phyloP scores from a whole-genome alignment of 2,888 invertebrate species.

The Eupithecia vulgata region DNA sequence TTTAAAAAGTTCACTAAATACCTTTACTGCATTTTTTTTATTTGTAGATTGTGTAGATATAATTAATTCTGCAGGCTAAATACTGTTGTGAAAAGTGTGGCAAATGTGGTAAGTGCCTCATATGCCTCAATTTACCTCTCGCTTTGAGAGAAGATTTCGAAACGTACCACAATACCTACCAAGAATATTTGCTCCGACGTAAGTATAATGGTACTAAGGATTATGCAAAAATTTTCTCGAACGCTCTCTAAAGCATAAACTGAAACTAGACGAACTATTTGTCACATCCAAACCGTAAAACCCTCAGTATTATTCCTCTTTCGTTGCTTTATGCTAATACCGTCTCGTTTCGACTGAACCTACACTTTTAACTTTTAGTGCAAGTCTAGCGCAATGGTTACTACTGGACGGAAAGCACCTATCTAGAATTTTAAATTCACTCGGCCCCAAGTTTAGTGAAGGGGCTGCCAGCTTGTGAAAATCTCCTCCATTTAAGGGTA shows the following conservation, averaged over 20 bases:
- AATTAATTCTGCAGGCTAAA: background rate
- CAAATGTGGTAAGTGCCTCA: background rate
- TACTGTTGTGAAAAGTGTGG: too few relatives aligned
- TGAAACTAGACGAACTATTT: constrained; percentile 43
- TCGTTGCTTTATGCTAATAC: constrained; percentile 46
- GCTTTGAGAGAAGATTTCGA: background rate
- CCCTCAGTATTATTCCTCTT: constrained; percentile 44
- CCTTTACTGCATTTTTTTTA: too few relatives aligned
- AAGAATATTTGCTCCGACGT: background rate
- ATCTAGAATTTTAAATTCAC: constrained; percentile 56
- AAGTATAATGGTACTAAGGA: constrained; percentile 2
- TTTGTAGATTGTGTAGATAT: too few relatives aligned
- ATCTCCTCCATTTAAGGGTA: constrained; percentile 20
- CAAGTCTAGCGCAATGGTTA: constrained; percentile 47
- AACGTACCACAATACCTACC: constrained; percentile 3
- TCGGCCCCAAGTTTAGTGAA: constrained; percentile 46
- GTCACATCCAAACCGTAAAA: constrained; percentile 38
- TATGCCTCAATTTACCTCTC: background rate
- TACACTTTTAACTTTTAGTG: constrained; percentile 51
- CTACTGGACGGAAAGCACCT: constrained; percentile 45
- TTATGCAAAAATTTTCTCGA: constrained; percentile 25
- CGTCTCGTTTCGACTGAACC: constrained; percentile 44
- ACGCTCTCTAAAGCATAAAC: constrained; percentile 27
- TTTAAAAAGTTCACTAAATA: too few relatives aligned
- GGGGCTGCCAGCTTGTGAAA: constrained; percentile 12